phyloP scores from a whole-genome alignment of 2,888 invertebrate genomes.

The Eristalis intricaria region DNA sequence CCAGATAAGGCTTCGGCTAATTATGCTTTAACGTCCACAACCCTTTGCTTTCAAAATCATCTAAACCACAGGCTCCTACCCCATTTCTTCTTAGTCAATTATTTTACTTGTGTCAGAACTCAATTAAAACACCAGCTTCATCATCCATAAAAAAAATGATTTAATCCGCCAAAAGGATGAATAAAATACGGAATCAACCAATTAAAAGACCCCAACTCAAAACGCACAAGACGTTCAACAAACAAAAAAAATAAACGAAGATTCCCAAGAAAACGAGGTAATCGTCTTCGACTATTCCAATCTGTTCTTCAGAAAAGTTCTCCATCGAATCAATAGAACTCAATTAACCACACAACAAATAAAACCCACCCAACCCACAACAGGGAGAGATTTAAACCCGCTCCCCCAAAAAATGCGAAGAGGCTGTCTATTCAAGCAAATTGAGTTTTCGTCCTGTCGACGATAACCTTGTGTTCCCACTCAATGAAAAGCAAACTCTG shows the following conservation, averaged over 20 bases:
- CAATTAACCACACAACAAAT: constrained; percentile 29
- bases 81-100: neutral
- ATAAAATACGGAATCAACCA: constrained; percentile 25
- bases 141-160: constrained; percentile 13
- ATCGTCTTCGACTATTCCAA: neutral
- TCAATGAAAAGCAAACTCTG: neutral
- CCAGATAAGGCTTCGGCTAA: neutral
- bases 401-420: neutral
- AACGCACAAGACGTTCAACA: neutral
- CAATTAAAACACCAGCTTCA: constrained; percentile 24
- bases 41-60: neutral
- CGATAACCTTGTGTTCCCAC: neutral
- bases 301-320: neutral
- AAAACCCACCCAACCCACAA: neutral
- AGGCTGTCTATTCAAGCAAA: neutral
- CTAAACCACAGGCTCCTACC: neutral
- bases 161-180: constrained; percentile 9
- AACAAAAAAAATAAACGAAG: neutral
- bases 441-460: constrained; percentile 4
- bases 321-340: constrained; percentile 17
- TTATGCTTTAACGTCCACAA: neutral
- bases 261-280: constrained; percentile 8
- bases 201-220: constrained; percentile 5
- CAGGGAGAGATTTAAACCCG: neutral
- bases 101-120: constrained; percentile 4